Percentiles rank a stretch among this genome's conserved stretches.
Evolutionary conservation across 2,113 vertebrate genomes (phyloP).

Genomic region (Tringa solitaria): DNA sequence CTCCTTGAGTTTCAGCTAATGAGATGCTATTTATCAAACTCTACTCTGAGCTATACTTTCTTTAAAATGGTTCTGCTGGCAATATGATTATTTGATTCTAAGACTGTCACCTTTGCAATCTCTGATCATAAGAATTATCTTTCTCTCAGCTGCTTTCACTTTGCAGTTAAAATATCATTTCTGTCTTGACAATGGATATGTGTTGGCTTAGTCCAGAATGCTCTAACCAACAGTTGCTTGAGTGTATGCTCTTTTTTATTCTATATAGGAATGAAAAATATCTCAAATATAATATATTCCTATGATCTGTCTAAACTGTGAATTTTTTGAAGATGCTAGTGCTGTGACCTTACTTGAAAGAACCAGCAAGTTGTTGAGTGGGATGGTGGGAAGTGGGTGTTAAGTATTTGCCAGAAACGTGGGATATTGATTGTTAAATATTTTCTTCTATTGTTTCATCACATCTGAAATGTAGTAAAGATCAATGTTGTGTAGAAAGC

Average conservation of each 20-base stretch:
- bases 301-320: background rate
- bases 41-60: background rate
- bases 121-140: background rate
- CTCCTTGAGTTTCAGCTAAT: slow-evolving; percentile 9
- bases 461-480: background rate
- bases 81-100: background rate
- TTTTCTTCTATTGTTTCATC: background rate
- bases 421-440: background rate
- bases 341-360: background rate
- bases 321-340: background rate
- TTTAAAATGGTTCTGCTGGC: background rate
- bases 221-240: background rate
- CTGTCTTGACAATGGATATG: background rate
- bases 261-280: background rate
- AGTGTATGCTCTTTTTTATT: background rate
- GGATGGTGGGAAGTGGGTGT: background rate
- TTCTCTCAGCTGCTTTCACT: background rate
- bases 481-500: background rate
- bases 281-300: background rate
- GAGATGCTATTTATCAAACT: slow-evolving; percentile 36
- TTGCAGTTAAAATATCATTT: slow-evolving; percentile 16
- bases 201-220: background rate
- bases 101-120: background rate
- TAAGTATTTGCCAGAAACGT: background rate
- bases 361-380: background rate